phyloP scores from a whole-genome alignment of 1,140 invertebrate species.

The Stenopsyche tienmushanensis region DNA sequence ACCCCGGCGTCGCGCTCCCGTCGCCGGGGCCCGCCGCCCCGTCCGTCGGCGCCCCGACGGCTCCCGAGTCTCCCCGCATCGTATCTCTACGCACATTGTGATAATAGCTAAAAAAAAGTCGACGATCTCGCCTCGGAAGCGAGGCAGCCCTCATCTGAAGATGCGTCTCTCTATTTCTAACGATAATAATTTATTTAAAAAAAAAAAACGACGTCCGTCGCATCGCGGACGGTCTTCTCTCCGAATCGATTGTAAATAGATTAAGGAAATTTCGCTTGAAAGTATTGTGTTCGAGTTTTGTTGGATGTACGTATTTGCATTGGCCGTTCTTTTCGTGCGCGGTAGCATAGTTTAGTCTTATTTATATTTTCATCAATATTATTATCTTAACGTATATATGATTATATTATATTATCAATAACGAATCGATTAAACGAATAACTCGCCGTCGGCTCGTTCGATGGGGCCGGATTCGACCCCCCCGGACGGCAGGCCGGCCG shows the following conservation, averaged over 20 bases:
- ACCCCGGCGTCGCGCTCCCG: too few species aligned
- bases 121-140: slow-evolving; percentile 35
- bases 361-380: slow-evolving; percentile 29
- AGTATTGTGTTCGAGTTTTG: slow-evolving; percentile 39
- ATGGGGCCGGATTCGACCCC: too few species aligned
- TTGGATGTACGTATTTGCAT: slow-evolving; percentile 40
- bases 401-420: too few species aligned
- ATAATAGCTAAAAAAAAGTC: slow-evolving; percentile 43
- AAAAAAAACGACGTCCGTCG: too few species aligned
- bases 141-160: slow-evolving; percentile 35
- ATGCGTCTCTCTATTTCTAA: slow-evolving; percentile 55
- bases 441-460: too few species aligned
- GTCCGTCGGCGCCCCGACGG: not conserved
- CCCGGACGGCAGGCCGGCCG: too few species aligned
- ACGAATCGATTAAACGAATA: too few species aligned
- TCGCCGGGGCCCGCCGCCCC: not conserved
- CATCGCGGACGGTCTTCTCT: too few species aligned
- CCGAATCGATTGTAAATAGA: slow-evolving; percentile 33
- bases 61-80: too few species aligned
- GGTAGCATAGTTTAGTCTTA: slow-evolving; percentile 39
- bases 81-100: slow-evolving; percentile 44
- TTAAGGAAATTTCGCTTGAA: slow-evolving; percentile 28
- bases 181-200: too few species aligned
- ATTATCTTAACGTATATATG: too few species aligned
- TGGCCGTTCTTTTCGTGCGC: slow-evolving; percentile 37